Conservation (phyloP, 35 echinoderm and acorn worm species). For the Apostichopus japonicus region DNA sequence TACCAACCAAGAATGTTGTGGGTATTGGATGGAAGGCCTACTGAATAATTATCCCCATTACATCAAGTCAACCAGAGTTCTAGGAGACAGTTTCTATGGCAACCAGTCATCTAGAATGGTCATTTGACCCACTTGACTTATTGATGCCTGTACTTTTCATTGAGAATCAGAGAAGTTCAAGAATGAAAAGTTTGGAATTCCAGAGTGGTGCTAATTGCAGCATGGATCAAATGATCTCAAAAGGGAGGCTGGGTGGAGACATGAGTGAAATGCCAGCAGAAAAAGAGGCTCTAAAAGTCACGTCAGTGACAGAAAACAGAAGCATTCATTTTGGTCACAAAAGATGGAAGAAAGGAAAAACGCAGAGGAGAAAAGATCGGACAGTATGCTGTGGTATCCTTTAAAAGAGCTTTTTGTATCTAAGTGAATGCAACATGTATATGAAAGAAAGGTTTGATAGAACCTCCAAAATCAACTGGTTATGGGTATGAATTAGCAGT, state of each 20-base stretch:
- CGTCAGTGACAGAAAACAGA: no score
- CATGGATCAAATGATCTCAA: slow-evolving; percentile 9
- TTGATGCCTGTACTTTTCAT: slow-evolving; percentile 37
- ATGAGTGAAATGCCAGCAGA: background rate
- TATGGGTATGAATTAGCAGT: no score
- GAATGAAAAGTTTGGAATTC: slow-evolving; percentile 47
- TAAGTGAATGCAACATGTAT: no score
- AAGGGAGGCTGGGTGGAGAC: background rate
- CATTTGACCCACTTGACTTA: slow-evolving; percentile 41
- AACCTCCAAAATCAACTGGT: no score
- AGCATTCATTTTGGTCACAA: no score
- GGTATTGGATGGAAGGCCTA: slow-evolving; percentile 1
- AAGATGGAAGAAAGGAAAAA: no score
- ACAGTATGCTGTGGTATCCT: no score
- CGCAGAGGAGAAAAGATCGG: no score
- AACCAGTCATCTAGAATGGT: slow-evolving; percentile 31
- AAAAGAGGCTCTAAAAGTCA: background rate
- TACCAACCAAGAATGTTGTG: background rate
- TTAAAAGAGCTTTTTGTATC: no score
- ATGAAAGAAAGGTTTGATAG: no score
- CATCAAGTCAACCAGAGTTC: slow-evolving; percentile 8
- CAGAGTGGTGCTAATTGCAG: slow-evolving; percentile 42
- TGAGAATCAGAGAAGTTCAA: background rate
- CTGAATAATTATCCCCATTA: slow-evolving; percentile 51
- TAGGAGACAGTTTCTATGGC: slow-evolving; percentile 3